Conservation (phyloP, 2,888 invertebrate species). For the Andricus curvator region DNA sequence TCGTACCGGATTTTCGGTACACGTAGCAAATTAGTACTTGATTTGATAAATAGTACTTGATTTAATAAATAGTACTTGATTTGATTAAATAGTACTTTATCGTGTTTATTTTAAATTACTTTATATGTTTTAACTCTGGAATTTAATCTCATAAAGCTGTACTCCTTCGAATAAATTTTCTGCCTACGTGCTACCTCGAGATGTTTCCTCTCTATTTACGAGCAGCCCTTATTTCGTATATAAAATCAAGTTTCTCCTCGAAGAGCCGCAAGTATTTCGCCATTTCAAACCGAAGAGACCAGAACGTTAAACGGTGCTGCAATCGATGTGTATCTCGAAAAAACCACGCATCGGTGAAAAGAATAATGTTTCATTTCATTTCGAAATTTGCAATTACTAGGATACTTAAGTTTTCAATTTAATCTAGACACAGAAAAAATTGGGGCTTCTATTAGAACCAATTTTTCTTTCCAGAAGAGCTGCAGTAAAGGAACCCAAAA, state of each 20-base stretch:
- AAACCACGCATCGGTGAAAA: slow-evolving; percentile 45
- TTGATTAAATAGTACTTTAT: background rate
- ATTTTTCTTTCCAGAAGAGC: no score
- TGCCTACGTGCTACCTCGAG: slow-evolving; percentile 4
- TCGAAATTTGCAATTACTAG: background rate
- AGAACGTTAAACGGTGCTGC: slow-evolving; percentile 53
- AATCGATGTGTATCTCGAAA: slow-evolving; percentile 54
- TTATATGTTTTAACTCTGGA: no score
- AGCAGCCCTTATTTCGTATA: slow-evolving; percentile 54
- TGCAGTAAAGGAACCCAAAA: no score
- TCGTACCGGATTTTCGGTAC: no score
- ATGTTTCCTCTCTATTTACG: slow-evolving; percentile 31
- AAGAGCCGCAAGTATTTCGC: slow-evolving; percentile 52
- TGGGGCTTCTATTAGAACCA: no score
- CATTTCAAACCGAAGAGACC: slow-evolving; percentile 49
- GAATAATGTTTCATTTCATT: slow-evolving; percentile 39
- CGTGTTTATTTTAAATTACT: no score
- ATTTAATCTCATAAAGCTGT: background rate
- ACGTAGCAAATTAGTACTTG: background rate
- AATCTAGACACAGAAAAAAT: no score
- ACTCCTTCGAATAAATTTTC: slow-evolving; percentile 19
- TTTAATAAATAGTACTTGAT: background rate
- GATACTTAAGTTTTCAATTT: background rate
- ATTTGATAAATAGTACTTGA: background rate
- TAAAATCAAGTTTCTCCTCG: slow-evolving; percentile 56